Conservation (phyloP, 2,113 vertebrate species). For the Jacana jacana region DNA sequence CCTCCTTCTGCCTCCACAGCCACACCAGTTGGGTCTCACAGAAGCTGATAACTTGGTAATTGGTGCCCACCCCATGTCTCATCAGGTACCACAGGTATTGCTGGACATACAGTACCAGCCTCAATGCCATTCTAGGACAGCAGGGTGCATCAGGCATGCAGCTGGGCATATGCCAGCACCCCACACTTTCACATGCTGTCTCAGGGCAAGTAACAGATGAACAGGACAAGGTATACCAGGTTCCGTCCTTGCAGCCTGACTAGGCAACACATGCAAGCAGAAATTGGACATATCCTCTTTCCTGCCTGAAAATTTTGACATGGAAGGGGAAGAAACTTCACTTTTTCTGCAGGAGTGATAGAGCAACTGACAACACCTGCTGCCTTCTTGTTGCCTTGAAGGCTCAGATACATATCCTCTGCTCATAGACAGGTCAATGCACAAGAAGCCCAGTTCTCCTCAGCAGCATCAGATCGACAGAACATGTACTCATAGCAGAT, state of each 20-base stretch:
- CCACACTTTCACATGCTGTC: not conserved
- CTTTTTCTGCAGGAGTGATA: not conserved
- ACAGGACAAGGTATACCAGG: not conserved
- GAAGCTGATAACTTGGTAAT: not conserved
- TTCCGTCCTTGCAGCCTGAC: not conserved
- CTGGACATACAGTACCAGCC: accelerated
- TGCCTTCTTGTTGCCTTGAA: not conserved
- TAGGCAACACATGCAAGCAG: not conserved
- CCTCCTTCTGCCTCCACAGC: not conserved
- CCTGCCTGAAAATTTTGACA: not conserved
- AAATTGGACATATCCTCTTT: not conserved
- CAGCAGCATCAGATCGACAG: not conserved
- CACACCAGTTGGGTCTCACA: not conserved
- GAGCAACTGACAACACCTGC: not conserved
- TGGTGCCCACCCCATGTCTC: not conserved
- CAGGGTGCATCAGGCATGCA: not conserved
- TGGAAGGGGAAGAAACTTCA: not conserved
- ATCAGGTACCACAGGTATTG: not conserved
- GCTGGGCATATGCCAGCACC: not conserved
- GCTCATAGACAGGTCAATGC: not conserved
- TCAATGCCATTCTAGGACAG: not conserved
- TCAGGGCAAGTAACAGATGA: not conserved
- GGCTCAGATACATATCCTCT: accelerated
- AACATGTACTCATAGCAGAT: not conserved
- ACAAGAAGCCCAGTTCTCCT: accelerated